Evolutionary conservation across 2,797 vertebrate species (phyloP), one percentile per base, ranked within the genome.

Genomic region (Parambassis ranga): DNA sequence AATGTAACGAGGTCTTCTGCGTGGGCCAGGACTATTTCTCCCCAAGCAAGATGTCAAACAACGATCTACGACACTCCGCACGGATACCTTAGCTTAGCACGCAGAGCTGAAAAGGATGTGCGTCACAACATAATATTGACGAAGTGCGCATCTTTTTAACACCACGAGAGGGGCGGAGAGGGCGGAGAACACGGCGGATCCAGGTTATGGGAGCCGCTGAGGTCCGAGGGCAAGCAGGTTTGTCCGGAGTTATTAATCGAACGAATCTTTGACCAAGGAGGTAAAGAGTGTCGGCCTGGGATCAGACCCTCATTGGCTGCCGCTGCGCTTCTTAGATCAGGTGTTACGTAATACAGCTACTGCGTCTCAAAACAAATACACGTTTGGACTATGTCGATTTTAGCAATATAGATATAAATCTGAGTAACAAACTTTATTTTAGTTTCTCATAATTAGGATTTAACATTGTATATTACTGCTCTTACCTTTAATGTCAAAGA

Each of bases 21-120:
- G 52, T 79, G 75, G 87, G 85, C 91, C 92, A 93, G 92, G 88
- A 88, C 92, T 78, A 46, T 53, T 72, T 57, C 5, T 44, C 57
- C 15, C 5, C 27, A 10, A 35, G 5, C 18, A 55, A 8, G 18
- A 14, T 0, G 43, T 20, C 55, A 55, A 56, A 32, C 38, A 6
- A 20, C 33, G 30, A 84, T 27, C 56, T 81, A 68, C 87, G 87
- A 86, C 83, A 87, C 56, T 27, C 24, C 53, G 18, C 9, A 28
- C 38, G 7, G 9, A 2, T 38, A 33, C 1, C 10, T 44, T 77
- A 75, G 76, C 72, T 68, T 65, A 75, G 73, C 79, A 3, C 3
- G 4, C 15, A 9, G 24, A 8, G 37, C 18, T 14, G 31, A 49
- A 27, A 24, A 38, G 58, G 53, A 76, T 4, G 59, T 80, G 71